Base-by-base conservation (phyloP, 2,888 invertebrate species). In the Mimumesa dahlbomi region DNA sequence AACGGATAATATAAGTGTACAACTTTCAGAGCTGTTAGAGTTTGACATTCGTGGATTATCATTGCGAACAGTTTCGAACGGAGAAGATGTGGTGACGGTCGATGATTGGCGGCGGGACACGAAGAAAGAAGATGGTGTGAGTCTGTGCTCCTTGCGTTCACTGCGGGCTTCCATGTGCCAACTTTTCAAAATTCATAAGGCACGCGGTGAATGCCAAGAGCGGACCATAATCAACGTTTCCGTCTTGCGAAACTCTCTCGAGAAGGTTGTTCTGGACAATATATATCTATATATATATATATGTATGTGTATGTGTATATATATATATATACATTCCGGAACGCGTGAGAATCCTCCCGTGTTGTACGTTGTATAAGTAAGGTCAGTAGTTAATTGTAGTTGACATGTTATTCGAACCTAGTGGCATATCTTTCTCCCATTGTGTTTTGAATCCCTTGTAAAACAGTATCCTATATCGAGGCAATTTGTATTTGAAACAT, bases 141-240 rank as follows among this genome's bases (percentile, higher is more conserved):
- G 89, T 89, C 89, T 89, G 79, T 86, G 89, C 95, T 96, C 96
- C 96, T 96, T 94, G 96, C 95, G 94, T 96, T 96, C 96, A 96
- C 96, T 96, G 95, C 93, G 93, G 94, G 95, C 93, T 96, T 96
- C 93, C 91, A 93, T 97, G 97, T 97, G 94, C 94, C 92, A 92
- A 90, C 87, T 91, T 88, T 90, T 87, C 85, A 89, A 90, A 90
- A 90, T 93, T 94, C 96, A 96, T 97, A 97, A 97, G 97, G 97
- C 97, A 97, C 97, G 97, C 97, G 97, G 97, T 97, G 97, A 97
- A 97, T 97, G 97, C 97, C 97, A 97, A 97, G 97, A 96, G 96
- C 94, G 95, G 95, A 94, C 95, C 92, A 88, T 90, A 88, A 83
- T 89, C 92, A 89, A 86, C 91, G 84, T 79, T n/a, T n/a, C 58